phyloP scores from a whole-genome alignment of 2,888 invertebrate species.

The Magallana nippona region DNA sequence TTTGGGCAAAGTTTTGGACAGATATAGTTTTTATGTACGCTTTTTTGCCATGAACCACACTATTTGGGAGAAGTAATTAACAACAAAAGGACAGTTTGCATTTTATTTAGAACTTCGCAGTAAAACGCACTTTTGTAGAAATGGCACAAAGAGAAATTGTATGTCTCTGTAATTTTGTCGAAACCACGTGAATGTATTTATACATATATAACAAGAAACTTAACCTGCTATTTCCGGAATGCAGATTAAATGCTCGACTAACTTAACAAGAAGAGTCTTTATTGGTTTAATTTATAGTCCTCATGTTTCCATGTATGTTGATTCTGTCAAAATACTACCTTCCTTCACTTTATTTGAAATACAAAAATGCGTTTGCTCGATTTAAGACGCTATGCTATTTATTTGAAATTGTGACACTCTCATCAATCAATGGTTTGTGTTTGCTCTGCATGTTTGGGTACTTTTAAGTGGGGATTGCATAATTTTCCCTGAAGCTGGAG shows the following conservation, averaged over 20 bases:
- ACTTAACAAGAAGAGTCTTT: constrained; percentile 14
- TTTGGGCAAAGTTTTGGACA: constrained; percentile 14
- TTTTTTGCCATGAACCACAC: constrained; percentile 8
- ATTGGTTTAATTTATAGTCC: constrained; percentile 1
- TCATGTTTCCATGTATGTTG: constrained; percentile 15
- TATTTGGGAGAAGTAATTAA: constrained; percentile 19
- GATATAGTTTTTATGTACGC: neutral
- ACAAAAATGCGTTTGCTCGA: constrained; percentile 20
- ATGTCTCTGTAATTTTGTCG: too few relatives aligned
- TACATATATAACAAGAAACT: neutral
- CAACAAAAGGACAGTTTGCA: neutral
- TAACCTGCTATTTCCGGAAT: constrained; percentile 32
- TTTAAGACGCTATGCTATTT: neutral
- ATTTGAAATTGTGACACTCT: constrained; percentile 23
- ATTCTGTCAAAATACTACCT: neutral
- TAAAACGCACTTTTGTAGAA: neutral
- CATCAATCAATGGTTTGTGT: constrained; percentile 8
- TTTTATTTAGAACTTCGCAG: neutral
- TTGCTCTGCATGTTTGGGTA: constrained; percentile 31
- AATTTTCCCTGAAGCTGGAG: constrained; percentile 18
- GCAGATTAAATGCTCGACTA: neutral
- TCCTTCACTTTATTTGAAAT: neutral
- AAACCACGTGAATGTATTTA: neutral
- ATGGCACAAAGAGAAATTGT: neutral
- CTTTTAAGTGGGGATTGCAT: constrained; percentile 1